These are phyloP conservation scores for Drosophila azteca DNA, from an alignment of 1,140 invertebrate genomes.

Conservation along the genomic window DNA sequence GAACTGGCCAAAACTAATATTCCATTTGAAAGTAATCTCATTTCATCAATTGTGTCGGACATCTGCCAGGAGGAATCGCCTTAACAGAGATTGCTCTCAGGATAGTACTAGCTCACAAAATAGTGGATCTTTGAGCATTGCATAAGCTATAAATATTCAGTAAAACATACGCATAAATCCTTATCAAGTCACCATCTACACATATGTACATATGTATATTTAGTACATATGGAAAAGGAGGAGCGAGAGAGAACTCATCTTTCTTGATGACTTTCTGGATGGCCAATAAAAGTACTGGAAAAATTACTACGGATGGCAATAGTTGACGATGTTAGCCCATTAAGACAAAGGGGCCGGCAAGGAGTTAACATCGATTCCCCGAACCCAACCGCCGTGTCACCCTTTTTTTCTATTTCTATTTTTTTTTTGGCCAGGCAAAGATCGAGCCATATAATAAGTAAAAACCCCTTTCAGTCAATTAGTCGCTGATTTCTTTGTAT, in stretches of 20 bases:
- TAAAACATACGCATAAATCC: too few species aligned
- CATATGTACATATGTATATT: too few species aligned
- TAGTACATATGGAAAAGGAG: too few species aligned
- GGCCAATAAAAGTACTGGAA: background rate
- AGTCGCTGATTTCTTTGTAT: conserved; percentile 77
- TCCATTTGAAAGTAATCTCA: conserved; percentile 43
- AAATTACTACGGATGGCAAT: background rate
- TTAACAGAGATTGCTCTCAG: background rate
- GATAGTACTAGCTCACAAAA: too few species aligned
- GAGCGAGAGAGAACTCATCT: too few species aligned
- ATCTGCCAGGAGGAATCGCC: too few species aligned
- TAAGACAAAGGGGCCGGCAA: conserved; percentile 46
- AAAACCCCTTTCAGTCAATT: conserved; percentile 77
- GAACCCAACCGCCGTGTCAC: conserved; percentile 12
- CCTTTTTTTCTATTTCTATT: conserved; percentile 8
- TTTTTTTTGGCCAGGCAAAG: background rate
- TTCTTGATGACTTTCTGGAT: too few species aligned
- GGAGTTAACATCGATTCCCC: conserved; percentile 41
- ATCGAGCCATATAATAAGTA: conserved; percentile 19
- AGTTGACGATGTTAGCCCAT: conserved; percentile 27
- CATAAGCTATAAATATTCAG: too few species aligned
- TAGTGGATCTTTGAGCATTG: too few species aligned
- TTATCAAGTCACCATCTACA: too few species aligned
- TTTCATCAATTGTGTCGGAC: conserved; percentile 25
- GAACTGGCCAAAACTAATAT: conserved; percentile 17